Evolutionary conservation across 2,888 invertebrate species (phyloP).

Genomic region (Perizoma flavofasciatum): DNA sequence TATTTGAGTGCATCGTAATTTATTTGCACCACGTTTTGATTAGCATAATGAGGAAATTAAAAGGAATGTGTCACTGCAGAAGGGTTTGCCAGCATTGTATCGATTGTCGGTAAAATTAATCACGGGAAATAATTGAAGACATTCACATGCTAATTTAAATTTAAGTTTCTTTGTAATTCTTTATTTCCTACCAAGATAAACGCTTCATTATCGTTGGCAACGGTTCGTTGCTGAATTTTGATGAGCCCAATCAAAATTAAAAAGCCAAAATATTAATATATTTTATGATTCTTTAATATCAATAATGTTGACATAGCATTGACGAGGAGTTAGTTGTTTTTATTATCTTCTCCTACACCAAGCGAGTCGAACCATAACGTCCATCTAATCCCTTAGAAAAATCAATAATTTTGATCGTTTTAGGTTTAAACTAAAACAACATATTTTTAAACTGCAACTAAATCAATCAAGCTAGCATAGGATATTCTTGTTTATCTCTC

Average conservation of each 20-base stretch:
- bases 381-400: too few species aligned
- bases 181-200: slow-evolving; percentile 13
- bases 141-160: slow-evolving; percentile 10
- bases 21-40: slow-evolving; percentile 24
- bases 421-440: too few species aligned
- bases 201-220: neutral
- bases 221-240: neutral
- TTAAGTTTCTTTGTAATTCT: slow-evolving; percentile 4
- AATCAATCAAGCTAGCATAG: too few species aligned
- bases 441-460: too few species aligned
- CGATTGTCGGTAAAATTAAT: slow-evolving; percentile 28
- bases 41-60: slow-evolving; percentile 41
- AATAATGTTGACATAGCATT: too few species aligned
- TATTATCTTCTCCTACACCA: too few species aligned
- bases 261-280: neutral
- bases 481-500: too few species aligned
- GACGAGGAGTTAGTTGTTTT: too few species aligned
- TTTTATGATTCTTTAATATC: too few species aligned
- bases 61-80: slow-evolving; percentile 30
- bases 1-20: slow-evolving; percentile 17
- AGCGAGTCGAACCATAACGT: too few species aligned
- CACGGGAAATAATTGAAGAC: slow-evolving; percentile 24
- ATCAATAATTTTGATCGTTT: too few species aligned
- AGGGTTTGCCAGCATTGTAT: slow-evolving; percentile 29
- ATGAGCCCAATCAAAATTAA: neutral